Conservation (phyloP, 2,888 invertebrate species). For the Tridacna gigas region DNA sequence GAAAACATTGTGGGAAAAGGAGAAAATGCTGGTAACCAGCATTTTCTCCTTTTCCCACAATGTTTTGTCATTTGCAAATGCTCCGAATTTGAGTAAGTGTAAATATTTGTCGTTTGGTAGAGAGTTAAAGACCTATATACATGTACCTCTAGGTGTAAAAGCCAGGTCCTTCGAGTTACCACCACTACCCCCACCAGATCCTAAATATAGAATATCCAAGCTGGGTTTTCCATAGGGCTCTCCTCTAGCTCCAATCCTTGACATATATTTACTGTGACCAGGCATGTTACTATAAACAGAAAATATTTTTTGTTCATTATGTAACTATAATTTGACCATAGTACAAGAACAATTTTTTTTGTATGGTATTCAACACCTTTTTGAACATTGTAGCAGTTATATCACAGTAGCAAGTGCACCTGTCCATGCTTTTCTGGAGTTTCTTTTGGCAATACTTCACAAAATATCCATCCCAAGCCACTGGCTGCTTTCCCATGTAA, state of each 20-base stretch:
- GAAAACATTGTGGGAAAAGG: not conserved
- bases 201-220: conserved; percentile 67
- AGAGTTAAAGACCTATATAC: not conserved
- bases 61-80: not conserved
- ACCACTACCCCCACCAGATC: conserved; percentile 77
- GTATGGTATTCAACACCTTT: no score
- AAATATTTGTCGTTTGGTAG: not conserved
- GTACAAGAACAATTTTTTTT: no score
- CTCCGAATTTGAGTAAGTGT: not conserved
- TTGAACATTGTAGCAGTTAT: no score
- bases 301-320: no score
- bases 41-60: conserved; percentile 13
- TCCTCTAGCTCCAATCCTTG: conserved; percentile 36
- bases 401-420: no score
- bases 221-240: conserved; percentile 61
- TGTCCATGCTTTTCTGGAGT: no score
- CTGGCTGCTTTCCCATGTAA: no score
- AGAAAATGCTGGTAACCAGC: conserved; percentile 1
- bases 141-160: conserved; percentile 66
- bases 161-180: conserved; percentile 70
- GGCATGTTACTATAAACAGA: not conserved
- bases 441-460: no score
- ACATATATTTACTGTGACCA: not conserved
- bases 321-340: no score
- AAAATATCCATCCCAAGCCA: no score